Percentiles rank a stretch among this genome's conserved stretches.
phyloP scores from a whole-genome alignment of 2,797 vertebrate genomes.

The Gymnopithys bicolor region DNA sequence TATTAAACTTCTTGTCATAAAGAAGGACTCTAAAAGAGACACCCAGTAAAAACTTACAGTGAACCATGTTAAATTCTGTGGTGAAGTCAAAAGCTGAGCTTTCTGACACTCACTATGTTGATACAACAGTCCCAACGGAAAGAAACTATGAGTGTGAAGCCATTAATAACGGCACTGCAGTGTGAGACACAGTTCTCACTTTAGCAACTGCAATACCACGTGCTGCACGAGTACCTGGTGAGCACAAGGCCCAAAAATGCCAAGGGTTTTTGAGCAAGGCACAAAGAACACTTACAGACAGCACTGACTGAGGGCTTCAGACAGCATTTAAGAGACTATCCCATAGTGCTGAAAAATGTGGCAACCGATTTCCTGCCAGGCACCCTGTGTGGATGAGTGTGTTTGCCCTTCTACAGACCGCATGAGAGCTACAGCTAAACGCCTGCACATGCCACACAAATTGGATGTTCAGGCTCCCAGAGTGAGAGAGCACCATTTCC shows the following conservation, averaged over 20 bases:
- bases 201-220: accelerated
- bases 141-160: neutral
- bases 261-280: neutral
- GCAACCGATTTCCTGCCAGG: neutral
- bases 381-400: neutral
- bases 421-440: neutral
- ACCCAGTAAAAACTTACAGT: neutral
- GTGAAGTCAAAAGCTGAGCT: neutral
- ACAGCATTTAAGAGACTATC: neutral
- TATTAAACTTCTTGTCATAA: neutral
- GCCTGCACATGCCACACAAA: accelerated
- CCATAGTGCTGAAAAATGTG: neutral
- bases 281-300: neutral
- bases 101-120: neutral
- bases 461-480: neutral
- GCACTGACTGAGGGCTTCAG: neutral
- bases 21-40: neutral
- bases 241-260: neutral
- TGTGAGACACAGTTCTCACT: neutral
- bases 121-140: neutral
- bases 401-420: neutral
- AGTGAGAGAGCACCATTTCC: neutral
- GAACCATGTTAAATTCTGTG: neutral
- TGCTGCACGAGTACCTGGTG: neutral
- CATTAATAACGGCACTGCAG: neutral